Conservation (phyloP, 2,888 invertebrate species). For the Parthenolecanium corni region DNA sequence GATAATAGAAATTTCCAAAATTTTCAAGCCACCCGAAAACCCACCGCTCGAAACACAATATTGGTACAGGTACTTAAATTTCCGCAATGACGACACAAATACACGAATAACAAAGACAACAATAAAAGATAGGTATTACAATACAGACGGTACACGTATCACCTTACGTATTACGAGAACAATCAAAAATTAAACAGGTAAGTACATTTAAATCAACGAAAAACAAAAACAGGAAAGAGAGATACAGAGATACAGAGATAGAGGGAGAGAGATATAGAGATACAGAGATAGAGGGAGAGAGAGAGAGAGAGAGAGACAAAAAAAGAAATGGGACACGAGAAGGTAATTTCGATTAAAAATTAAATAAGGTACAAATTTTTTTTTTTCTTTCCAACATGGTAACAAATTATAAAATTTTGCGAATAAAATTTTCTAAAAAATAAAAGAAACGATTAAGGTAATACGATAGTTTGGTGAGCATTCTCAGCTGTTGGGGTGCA, state of each 20-base stretch:
- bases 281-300: background rate
- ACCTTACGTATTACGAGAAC: conserved; percentile 7
- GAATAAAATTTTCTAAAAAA: conserved; percentile 23
- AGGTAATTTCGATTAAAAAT: conserved; percentile 10
- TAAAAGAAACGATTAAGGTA: background rate
- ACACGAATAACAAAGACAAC: background rate
- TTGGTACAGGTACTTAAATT: too few species aligned
- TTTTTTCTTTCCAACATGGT: conserved; percentile 4
- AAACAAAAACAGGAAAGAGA: conserved; percentile 1
- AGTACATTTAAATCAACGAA: background rate
- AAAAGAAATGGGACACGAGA: conserved; percentile 2
- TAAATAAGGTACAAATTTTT: conserved; percentile 19
- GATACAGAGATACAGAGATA: background rate
- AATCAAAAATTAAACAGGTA: background rate
- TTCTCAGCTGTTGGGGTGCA: conserved; percentile 36
- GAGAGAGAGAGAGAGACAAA: background rate
- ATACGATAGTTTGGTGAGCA: conserved; percentile 15
- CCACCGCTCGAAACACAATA: too few species aligned
- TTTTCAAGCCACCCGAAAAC: too few species aligned
- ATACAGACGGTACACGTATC: conserved; percentile 1
- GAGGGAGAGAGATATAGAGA: too few species aligned
- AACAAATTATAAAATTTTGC: conserved; percentile 25
- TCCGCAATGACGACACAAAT: background rate
- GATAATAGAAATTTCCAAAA: too few species aligned
- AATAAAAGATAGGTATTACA: conserved; percentile 11